These are phyloP conservation scores for Cerastis rubricosa DNA, from an alignment of 2,888 invertebrate genomes.

Conservation along the genomic window DNA sequence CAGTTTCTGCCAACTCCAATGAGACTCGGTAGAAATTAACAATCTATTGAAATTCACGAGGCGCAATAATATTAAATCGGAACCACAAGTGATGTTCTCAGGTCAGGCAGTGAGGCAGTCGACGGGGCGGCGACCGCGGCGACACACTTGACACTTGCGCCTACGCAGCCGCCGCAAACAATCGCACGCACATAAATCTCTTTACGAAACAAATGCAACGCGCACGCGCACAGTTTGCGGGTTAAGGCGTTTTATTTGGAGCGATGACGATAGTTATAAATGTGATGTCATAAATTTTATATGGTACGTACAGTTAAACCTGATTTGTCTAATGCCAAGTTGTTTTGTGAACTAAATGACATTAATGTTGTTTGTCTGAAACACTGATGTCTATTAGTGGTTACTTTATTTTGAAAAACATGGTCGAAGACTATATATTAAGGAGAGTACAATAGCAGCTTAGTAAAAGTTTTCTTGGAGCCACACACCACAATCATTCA, in stretches of 20 bases:
- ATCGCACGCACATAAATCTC: slow-evolving; percentile 59
- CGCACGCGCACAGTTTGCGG: slow-evolving; percentile 19
- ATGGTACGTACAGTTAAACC: not conserved
- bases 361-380: not conserved
- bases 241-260: slow-evolving; percentile 15
- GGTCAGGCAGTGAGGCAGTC: slow-evolving; percentile 11
- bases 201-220: slow-evolving; percentile 41
- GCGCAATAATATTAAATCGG: not conserved
- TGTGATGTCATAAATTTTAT: not conserved
- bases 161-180: slow-evolving; percentile 61
- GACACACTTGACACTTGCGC: slow-evolving; percentile 54
- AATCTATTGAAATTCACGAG: not conserved
- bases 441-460: not conserved
- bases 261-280: slow-evolving; percentile 1
- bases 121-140: slow-evolving; percentile 51
- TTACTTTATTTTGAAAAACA: not conserved
- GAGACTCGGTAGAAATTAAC: not conserved
- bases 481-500: not conserved
- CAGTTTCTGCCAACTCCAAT: not conserved
- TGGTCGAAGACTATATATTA: not conserved
- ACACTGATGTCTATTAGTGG: not conserved
- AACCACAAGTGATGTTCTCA: slow-evolving; percentile 28
- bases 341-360: not conserved
- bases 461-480: not conserved
- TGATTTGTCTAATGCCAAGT: not conserved